Percentiles rank a stretch among this genome's conserved stretches.
These are phyloP conservation scores for Pogonomyrmex californicus DNA, from an alignment of 1,140 invertebrate genomes.

Conservation along the genomic window DNA sequence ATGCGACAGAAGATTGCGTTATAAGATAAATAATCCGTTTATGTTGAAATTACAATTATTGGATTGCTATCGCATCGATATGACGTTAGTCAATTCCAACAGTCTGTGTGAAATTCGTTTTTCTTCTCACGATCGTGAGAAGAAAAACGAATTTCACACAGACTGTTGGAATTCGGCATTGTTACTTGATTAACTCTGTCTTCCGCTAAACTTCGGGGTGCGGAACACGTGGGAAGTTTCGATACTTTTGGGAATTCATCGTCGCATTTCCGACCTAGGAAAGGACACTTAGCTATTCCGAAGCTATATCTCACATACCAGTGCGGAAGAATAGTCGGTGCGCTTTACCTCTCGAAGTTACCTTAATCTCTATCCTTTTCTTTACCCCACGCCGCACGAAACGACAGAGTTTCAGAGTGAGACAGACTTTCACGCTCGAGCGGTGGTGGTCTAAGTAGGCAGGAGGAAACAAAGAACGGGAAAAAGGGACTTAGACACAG, in stretches of 20 bases:
- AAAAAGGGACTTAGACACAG: constrained; percentile 1
- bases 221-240: background rate
- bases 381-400: constrained; percentile 8
- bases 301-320: constrained; percentile 61
- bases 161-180: background rate
- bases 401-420: constrained; percentile 69
- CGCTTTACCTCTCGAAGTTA: constrained; percentile 55
- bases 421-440: constrained; percentile 30
- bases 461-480: background rate
- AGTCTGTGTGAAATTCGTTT: too few relatives aligned
- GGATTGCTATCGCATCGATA: background rate
- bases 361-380: constrained; percentile 66
- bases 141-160: background rate
- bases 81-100: background rate
- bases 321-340: constrained; percentile 53
- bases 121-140: background rate
- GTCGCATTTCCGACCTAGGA: constrained; percentile 56
- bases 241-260: constrained; percentile 52
- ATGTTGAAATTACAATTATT: background rate
- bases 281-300: constrained; percentile 55
- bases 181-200: background rate
- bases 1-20: too few relatives aligned
- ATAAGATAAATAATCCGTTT: background rate
- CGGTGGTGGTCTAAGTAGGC: too few relatives aligned
- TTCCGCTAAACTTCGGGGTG: background rate